Conservation (phyloP, 2,888 invertebrate species). For the Apodemia hepburni region DNA sequence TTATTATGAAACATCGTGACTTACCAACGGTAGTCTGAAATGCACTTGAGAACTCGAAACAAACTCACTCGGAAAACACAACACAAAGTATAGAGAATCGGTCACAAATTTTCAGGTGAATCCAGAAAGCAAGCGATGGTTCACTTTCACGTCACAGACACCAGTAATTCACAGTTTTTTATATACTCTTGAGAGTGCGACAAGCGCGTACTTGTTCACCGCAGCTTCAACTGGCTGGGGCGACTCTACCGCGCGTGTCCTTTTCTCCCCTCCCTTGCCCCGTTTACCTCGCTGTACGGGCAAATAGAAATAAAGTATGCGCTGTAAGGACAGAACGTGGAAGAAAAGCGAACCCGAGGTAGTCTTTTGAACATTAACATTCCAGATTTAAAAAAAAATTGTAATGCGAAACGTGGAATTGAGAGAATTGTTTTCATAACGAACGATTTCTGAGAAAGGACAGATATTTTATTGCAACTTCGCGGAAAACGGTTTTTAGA, state of each 20-base stretch:
- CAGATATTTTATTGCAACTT: not conserved
- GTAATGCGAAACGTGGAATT: conserved; percentile 18
- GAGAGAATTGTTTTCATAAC: conserved; percentile 11
- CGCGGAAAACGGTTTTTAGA: not conserved
- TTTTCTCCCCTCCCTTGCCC: conserved; percentile 51
- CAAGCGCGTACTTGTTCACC: conserved; percentile 51
- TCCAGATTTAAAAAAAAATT: conserved; percentile 14
- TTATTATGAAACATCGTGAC: conserved; percentile 35
- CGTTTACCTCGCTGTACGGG: conserved; percentile 66
- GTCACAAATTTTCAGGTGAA: conserved; percentile 42
- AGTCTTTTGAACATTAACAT: conserved; percentile 13
- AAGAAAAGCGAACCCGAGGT: conserved; percentile 50
- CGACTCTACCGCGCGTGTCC: conserved; percentile 73
- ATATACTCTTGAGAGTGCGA: conserved; percentile 38
- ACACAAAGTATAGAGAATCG: conserved; percentile 53
- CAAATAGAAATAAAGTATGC: conserved; percentile 79
- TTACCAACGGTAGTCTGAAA: conserved; percentile 6
- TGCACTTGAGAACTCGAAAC: conserved; percentile 22
- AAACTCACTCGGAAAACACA: conserved; percentile 44
- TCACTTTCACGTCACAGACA: conserved; percentile 61
- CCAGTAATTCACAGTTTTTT: conserved; percentile 53
- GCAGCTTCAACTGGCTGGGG: conserved; percentile 77
- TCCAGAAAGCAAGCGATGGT: conserved; percentile 51
- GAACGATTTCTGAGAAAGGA: conserved; percentile 20
- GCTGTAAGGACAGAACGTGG: conserved; percentile 66